A percentile compares a stretch with the other conserved stretches of the same genome.
Evolutionary conservation across 2,113 vertebrate genomes (phyloP).

Genomic region (Aegithalos caudatus): DNA sequence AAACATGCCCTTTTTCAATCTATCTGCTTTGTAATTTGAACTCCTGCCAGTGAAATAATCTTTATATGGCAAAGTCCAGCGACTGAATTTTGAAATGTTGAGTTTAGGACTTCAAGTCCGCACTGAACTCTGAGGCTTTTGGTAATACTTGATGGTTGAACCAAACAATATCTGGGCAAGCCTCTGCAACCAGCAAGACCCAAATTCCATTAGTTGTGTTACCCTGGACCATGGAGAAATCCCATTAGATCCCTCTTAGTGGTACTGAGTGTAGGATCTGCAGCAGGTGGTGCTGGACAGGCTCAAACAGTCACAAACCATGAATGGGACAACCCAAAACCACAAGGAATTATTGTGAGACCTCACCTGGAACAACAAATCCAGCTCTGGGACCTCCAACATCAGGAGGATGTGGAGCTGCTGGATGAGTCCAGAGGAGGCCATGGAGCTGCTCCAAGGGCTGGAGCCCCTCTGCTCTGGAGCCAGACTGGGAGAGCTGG

Average conservation of each 20-base stretch:
- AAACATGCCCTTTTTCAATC: not conserved
- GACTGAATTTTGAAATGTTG: not conserved
- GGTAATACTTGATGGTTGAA: not conserved
- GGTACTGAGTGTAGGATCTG: not conserved
- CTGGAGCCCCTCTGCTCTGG: not conserved
- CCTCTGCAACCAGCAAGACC: not conserved
- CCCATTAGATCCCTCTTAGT: rapidly evolving
- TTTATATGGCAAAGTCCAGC: not conserved
- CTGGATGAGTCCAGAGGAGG: not conserved
- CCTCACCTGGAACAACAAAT: not conserved
- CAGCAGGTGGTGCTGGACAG: not conserved
- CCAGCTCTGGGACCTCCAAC: not conserved
- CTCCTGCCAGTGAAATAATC: not conserved
- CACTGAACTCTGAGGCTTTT: not conserved
- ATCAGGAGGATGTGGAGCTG: not conserved
- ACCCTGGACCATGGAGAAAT: not conserved
- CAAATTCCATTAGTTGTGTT: not conserved
- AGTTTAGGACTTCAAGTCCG: not conserved
- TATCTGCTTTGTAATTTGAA: not conserved
- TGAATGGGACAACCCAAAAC: not conserved
- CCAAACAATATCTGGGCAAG: not conserved
- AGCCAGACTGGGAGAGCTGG: not conserved
- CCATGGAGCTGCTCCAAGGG: not conserved
- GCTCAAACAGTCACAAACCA: not conserved
- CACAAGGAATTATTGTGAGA: not conserved